Conservation (phyloP, 2,113 vertebrate genomes). For the Morone saxatilis region DNA sequence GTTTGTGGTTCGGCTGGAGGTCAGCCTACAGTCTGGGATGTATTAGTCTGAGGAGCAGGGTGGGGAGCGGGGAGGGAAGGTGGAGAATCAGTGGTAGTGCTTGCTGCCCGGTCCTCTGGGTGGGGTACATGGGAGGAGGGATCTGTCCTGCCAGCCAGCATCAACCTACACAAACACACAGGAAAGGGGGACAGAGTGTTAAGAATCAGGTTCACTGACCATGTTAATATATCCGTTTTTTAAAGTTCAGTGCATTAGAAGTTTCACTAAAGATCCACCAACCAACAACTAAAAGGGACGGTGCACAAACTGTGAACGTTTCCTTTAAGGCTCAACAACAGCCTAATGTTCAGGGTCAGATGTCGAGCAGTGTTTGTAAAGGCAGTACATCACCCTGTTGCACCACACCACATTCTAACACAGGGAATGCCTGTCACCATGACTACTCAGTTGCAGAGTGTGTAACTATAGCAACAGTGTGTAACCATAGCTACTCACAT, state of each 20-base stretch:
- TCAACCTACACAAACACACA: conserved; percentile 30
- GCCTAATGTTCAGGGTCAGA: neutral
- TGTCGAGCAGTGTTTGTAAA: too few relatives aligned
- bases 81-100: neutral
- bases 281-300: neutral
- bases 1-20: neutral
- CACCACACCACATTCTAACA: neutral
- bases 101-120: conserved; percentile 8
- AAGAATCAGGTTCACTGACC: neutral
- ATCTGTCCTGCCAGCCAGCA: conserved; percentile 17
- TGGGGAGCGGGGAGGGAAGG: neutral
- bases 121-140: neutral
- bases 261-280: neutral
- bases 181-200: neutral
- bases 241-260: neutral
- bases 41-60: conserved; percentile 6
- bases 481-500: conserved; percentile 51
- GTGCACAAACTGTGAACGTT: neutral
- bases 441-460: conserved; percentile 1
- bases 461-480: conserved; percentile 36
- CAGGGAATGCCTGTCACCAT: conserved; percentile 20
- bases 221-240: too few relatives aligned
- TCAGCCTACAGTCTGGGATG: conserved; percentile 6
- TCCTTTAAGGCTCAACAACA: neutral
- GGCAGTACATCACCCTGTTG: neutral